phyloP scores from a whole-genome alignment of 2,888 invertebrate species.

The Stenolophus ochropezus region DNA sequence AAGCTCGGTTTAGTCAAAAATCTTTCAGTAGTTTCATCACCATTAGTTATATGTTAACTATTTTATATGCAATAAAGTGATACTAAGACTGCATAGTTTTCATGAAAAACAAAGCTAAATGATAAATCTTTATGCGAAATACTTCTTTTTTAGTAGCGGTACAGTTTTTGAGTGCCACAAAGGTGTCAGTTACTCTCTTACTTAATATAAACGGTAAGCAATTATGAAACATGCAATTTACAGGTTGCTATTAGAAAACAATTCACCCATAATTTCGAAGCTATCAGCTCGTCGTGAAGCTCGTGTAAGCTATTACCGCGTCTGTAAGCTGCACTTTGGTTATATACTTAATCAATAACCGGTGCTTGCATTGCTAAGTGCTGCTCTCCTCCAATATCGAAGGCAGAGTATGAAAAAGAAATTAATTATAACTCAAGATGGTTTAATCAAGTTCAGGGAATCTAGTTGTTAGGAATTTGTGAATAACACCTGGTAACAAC shows the following conservation, averaged over 20 bases:
- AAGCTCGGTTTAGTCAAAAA: no score
- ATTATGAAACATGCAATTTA: background rate
- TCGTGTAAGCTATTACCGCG: constrained; percentile 11
- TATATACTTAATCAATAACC: constrained; percentile 38
- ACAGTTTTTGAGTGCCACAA: no score
- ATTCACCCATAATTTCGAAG: background rate
- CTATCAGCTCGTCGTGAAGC: background rate
- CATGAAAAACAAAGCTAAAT: no score
- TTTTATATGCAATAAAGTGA: no score
- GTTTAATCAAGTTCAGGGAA: background rate
- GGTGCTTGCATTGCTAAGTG: constrained; percentile 31
- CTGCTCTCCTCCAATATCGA: background rate
- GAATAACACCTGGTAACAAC: no score
- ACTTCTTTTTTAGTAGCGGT: no score
- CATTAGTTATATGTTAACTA: no score
- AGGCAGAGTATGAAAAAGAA: background rate
- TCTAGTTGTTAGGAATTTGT: background rate
- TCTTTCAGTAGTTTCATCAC: no score
- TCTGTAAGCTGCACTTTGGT: constrained; percentile 14
- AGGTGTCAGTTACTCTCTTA: background rate
- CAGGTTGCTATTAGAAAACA: background rate
- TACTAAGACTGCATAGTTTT: no score
- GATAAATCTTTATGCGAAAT: no score
- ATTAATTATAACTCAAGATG: background rate
- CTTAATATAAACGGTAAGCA: background rate